These are phyloP conservation scores for Tragelaphus strepsiceros DNA, from an alignment of 2,113 vertebrate species.

Conservation along the genomic window DNA sequence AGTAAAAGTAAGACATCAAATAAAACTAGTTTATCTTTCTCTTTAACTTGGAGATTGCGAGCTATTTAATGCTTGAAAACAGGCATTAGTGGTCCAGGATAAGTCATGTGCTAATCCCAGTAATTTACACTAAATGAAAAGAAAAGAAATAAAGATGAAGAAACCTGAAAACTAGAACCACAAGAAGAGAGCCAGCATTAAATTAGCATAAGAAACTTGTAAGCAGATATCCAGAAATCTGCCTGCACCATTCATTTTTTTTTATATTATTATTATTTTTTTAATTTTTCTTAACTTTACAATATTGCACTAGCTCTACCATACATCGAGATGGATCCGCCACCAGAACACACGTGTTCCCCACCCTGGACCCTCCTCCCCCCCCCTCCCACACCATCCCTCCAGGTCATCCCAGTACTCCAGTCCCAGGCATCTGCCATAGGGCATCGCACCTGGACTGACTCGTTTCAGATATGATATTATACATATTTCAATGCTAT, in stretches of 20 bases:
- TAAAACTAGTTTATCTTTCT: constrained; percentile 35
- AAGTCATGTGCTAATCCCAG: not conserved
- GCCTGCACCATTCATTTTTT: not conserved
- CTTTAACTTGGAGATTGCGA: not conserved
- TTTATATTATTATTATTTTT: no score
- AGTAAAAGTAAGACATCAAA: constrained; percentile 48
- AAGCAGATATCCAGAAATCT: not conserved
- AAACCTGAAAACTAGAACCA: not conserved
- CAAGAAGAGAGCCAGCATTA: not conserved
- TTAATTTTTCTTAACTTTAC: no score
- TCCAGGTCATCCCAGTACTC: no score
- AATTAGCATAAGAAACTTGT: not conserved
- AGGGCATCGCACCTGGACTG: no score
- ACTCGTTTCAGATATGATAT: no score
- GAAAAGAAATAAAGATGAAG: not conserved
- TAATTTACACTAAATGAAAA: not conserved
- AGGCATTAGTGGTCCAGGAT: not conserved
- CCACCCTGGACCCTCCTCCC: no score
- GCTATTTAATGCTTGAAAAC: not conserved
- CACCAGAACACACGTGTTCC: no score
- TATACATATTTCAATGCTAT: no score
- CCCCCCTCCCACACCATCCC: no score
- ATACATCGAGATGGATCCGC: no score
- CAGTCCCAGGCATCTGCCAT: no score
- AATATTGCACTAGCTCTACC: no score